Evolutionary conservation across 1,140 invertebrate species (phyloP).

Genomic region (Temnothorax curvispinosus): DNA sequence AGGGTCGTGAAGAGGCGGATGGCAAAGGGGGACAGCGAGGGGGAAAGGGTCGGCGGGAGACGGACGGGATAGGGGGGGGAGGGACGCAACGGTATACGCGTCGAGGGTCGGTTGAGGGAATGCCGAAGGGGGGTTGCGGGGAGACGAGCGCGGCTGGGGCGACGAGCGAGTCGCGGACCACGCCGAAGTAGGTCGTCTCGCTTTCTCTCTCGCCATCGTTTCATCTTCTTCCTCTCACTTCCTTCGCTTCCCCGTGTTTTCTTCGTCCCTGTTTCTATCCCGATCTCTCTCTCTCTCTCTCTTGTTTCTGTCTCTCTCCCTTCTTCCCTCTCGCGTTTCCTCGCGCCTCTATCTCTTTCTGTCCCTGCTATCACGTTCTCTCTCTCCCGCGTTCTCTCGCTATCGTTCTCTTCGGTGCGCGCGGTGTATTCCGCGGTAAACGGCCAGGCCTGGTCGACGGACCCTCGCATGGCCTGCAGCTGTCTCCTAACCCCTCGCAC

Average conservation of each 20-base stretch:
- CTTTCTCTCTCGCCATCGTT: constrained; percentile 54
- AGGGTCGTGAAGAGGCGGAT: constrained; percentile 50
- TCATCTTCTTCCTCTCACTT: constrained; percentile 27
- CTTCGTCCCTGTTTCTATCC: constrained; percentile 50
- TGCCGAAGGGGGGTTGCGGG: constrained; percentile 43
- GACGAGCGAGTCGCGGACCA: constrained; percentile 67
- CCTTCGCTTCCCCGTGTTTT: constrained; percentile 45
- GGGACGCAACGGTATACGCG: constrained; percentile 55
- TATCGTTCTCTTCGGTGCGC: constrained; percentile 17
- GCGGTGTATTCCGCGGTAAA: constrained; percentile 78
- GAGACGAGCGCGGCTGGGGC: constrained; percentile 26
- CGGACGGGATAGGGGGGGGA: background rate
- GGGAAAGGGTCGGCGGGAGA: constrained; percentile 11
- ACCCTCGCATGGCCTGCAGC: constrained; percentile 82
- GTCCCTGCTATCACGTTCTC: background rate
- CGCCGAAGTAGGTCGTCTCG: constrained; percentile 69
- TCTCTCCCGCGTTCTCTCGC: background rate
- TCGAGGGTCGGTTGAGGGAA: constrained; percentile 65
- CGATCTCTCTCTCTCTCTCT: constrained; percentile 2
- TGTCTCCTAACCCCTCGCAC: constrained; percentile 76
- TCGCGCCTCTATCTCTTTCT: constrained; percentile 8
- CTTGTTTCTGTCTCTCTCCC: constrained; percentile 1
- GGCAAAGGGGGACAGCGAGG: constrained; percentile 15
- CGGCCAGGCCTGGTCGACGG: constrained; percentile 76
- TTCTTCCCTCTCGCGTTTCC: background rate